Percentiles rank a stretch among this genome's conserved stretches.
phyloP scores from a whole-genome alignment of 2,113 vertebrate species.

The Misgurnus anguillicaudatus region DNA sequence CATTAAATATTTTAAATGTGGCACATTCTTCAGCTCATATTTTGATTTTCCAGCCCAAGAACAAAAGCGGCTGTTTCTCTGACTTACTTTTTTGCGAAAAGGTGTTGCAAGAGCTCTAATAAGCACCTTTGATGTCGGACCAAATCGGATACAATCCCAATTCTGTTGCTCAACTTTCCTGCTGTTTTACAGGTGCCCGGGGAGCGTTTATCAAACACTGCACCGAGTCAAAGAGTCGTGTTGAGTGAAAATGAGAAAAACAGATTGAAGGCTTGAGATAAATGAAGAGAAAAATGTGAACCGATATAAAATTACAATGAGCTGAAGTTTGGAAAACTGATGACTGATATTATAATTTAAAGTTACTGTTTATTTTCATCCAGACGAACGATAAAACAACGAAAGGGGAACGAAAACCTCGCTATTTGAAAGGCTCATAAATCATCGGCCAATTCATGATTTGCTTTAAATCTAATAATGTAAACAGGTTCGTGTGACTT shows the following conservation, averaged over 20 bases:
- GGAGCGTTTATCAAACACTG: constrained; percentile 48
- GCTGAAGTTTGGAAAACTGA: neutral
- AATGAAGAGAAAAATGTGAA: neutral
- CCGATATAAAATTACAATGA: neutral
- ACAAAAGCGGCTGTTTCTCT: constrained; percentile 32
- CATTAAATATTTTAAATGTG: constrained; percentile 19
- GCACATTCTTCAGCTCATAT: constrained; percentile 22
- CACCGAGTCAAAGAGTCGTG: neutral
- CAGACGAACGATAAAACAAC: too few relatives aligned
- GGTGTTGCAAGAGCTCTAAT: constrained; percentile 36
- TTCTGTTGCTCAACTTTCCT: constrained; percentile 19
- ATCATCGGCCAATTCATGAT: too few relatives aligned
- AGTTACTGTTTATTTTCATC: too few relatives aligned
- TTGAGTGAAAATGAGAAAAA: neutral
- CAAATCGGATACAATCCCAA: constrained; percentile 34
- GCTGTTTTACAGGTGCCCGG: constrained; percentile 51
- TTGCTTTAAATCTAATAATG: too few relatives aligned
- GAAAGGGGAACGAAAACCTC: too few relatives aligned
- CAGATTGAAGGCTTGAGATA: neutral
- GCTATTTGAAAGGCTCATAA: too few relatives aligned
- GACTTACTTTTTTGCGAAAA: constrained; percentile 24
- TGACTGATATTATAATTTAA: neutral
- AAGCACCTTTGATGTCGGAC: constrained; percentile 45
- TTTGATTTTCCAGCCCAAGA: constrained; percentile 30
- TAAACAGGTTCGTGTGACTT: too few relatives aligned